Evolutionary conservation across 2,888 invertebrate species (phyloP).

Genomic region (Lasioglossum villosulum): DNA sequence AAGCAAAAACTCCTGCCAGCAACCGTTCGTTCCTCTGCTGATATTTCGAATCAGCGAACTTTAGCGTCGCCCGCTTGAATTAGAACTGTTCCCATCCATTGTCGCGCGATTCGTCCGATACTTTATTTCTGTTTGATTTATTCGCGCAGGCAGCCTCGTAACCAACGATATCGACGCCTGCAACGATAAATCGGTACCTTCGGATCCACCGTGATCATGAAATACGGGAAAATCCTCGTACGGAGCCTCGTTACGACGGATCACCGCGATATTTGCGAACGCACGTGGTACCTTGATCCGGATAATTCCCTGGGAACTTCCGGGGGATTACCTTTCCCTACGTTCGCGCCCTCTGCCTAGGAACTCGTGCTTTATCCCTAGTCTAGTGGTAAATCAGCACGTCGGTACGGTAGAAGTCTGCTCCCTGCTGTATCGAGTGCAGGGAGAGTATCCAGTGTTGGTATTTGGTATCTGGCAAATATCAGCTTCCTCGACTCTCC

Average conservation of each 20-base stretch:
- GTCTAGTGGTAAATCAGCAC: slow-evolving; percentile 18
- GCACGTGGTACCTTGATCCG: slow-evolving; percentile 61
- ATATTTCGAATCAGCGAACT: slow-evolving; percentile 29
- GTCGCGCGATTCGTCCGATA: neutral
- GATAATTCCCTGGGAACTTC: slow-evolving; percentile 32
- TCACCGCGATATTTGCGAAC: slow-evolving; percentile 36
- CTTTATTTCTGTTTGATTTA: neutral
- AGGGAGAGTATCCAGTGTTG: neutral
- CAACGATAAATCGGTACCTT: neutral
- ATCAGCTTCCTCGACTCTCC: neutral
- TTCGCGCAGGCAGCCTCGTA: neutral
- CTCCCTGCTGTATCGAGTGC: slow-evolving; percentile 11
- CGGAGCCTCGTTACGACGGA: neutral
- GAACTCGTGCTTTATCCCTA: slow-evolving; percentile 20
- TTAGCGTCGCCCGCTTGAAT: slow-evolving; percentile 7
- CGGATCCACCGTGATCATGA: neutral
- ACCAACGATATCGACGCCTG: neutral
- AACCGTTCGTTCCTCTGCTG: neutral
- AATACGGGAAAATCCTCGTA: neutral
- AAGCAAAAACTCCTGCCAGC: slow-evolving; percentile 33
- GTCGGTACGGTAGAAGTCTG: slow-evolving; percentile 56
- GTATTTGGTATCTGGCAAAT: neutral
- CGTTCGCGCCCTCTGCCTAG: slow-evolving; percentile 40
- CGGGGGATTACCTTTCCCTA: neutral
- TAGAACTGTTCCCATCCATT: neutral